Evolutionary conservation across 2,113 vertebrate species (phyloP).

Genomic region (Mobula birostris): DNA sequence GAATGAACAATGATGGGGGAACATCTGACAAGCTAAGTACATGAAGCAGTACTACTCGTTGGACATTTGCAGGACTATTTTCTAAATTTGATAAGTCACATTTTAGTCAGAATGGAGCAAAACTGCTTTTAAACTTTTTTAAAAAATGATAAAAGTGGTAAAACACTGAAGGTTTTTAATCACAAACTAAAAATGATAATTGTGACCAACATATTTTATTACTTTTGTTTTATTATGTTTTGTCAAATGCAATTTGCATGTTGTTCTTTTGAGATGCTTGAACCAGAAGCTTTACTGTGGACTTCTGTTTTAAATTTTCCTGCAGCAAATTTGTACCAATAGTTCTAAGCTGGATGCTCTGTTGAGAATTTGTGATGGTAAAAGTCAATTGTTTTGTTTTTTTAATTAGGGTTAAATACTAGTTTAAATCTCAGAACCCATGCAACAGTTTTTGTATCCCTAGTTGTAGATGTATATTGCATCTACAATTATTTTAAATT

Average conservation of each 20-base stretch:
- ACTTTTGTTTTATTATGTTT: background rate
- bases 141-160: background rate
- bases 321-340: background rate
- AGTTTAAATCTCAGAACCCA: background rate
- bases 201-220: background rate
- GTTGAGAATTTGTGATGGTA: background rate
- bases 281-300: background rate
- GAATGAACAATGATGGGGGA: background rate
- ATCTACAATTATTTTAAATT: background rate
- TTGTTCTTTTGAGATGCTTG: background rate
- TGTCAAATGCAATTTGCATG: background rate
- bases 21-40: background rate
- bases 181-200: background rate
- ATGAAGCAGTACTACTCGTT: background rate
- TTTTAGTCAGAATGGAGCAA: conserved; percentile 3
- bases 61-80: background rate
- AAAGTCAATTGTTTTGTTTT: background rate
- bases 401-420: background rate
- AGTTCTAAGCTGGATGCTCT: background rate
- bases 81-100: background rate
- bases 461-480: background rate
- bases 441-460: background rate
- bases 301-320: background rate
- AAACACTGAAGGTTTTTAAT: background rate
- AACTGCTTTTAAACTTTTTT: background rate